Conservation (phyloP, 2,113 vertebrate genomes). For the Symphodus melops region DNA sequence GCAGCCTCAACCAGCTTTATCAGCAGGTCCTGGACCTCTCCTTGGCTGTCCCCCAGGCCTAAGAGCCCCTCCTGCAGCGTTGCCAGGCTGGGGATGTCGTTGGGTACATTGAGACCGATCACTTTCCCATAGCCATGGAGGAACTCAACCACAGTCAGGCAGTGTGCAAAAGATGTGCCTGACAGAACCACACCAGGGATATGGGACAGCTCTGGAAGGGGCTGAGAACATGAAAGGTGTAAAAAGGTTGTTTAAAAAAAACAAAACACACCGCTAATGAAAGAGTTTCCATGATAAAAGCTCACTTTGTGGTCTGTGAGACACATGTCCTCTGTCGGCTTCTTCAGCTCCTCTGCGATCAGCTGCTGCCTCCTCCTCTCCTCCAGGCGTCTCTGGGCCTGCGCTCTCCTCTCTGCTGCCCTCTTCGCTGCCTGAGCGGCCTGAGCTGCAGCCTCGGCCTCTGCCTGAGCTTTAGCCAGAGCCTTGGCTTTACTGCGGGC, state of each 20-base stretch:
- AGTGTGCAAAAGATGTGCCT: conserved; percentile 89
- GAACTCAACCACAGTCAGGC: conserved; percentile 92
- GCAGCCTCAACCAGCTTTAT: conserved; percentile 88
- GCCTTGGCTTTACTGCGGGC: conserved; percentile 87
- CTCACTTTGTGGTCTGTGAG: conserved; percentile 92
- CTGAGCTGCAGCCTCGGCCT: conserved; percentile 80
- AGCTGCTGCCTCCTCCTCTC: conserved; percentile 92
- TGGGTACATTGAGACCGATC: conserved; percentile 88
- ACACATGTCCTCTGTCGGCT: conserved; percentile 97
- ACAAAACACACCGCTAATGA: neutral
- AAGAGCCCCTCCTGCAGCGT: conserved; percentile 93
- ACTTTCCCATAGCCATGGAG: conserved; percentile 93
- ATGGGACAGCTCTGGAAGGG: conserved; percentile 88
- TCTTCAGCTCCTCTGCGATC: conserved; percentile 95
- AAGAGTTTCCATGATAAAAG: neutral
- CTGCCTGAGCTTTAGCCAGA: conserved; percentile 87
- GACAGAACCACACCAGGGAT: conserved; percentile 92
- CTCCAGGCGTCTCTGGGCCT: conserved; percentile 89
- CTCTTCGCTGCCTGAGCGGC: conserved; percentile 82
- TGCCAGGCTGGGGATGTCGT: conserved; percentile 91
- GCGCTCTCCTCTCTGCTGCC: conserved; percentile 82
- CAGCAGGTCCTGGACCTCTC: conserved; percentile 90
- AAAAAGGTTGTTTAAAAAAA: too few species aligned
- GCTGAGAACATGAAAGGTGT: conserved; percentile 83
- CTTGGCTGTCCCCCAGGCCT: conserved; percentile 87